phyloP scores from a whole-genome alignment of 2,888 invertebrate genomes.

The Drosophila multiciliata region DNA sequence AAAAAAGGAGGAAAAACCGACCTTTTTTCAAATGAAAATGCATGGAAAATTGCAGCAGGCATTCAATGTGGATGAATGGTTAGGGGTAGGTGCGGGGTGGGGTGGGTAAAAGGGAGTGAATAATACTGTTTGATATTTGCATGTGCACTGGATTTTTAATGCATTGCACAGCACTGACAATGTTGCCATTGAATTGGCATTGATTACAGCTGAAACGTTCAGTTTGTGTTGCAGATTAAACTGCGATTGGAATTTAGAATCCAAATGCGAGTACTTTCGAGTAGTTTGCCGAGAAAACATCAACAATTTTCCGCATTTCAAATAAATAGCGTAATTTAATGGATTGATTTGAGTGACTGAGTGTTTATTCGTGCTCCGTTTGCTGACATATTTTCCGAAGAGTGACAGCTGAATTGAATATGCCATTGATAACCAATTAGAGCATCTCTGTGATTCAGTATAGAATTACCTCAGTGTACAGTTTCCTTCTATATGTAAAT shows the following conservation, averaged over 20 bases:
- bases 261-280: neutral
- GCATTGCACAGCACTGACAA: constrained; percentile 51
- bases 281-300: neutral
- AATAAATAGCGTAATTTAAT: constrained; percentile 2
- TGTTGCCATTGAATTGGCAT: constrained; percentile 60
- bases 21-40: constrained; percentile 57
- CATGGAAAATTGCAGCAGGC: constrained; percentile 67
- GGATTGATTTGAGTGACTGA: constrained; percentile 5
- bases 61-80: neutral
- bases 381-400: neutral
- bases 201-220: constrained; percentile 57
- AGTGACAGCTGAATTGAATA: neutral
- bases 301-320: neutral
- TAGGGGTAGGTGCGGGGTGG: too few species aligned
- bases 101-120: neutral
- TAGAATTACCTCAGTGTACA: too few species aligned
- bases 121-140: constrained; percentile 52
- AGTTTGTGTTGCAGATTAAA: constrained; percentile 29
- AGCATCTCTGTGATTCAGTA: neutral
- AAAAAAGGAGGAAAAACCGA: constrained; percentile 11
- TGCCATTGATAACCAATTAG: neutral
- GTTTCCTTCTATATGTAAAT: too few species aligned
- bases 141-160: constrained; percentile 65
- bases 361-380: neutral
- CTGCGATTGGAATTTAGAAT: neutral